Evolutionary conservation across 2,113 vertebrate genomes (phyloP), one percentile per base, ranked within the genome.

Genomic region (Myotis davidii): DNA sequence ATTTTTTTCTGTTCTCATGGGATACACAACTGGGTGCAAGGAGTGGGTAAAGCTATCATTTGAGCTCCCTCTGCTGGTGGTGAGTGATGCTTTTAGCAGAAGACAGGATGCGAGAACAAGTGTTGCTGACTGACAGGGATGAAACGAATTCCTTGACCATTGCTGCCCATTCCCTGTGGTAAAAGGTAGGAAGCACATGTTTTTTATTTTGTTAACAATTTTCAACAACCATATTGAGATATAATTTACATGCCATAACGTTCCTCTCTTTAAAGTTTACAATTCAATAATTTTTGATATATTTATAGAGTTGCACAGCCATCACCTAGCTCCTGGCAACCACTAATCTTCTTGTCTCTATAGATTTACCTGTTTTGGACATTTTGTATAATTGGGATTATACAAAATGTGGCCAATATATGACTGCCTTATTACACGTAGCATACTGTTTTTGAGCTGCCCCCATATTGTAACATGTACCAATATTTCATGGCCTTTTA

Each of bases 31-130:
- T 69, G 54, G 8, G 42, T 79, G 42, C 25, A 29, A 52, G 83
- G n/a, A 17, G 32, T n/a, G 73, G 32, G 61, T 82, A 96, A 98
- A 94, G 12, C 64, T 96, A 52, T 97, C 59, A 20, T 97, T 94
- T 97, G 96, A 94, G 98, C 98, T 94, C 98, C 98, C 98, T 97
- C 98, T 98, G 59, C 98, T 98, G 98, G 97, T 50, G 21, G 10
- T 92, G 65, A 96, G 7, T 3, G 64, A 14, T 39, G 84, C 56
- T 83, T 92, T 6, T 94, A 73, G 76, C 45, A 52, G 78, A 77
- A 76, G 34, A 27, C 34, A 4, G 0, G 1, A 21, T 21, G 29
- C 21, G 34, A 17, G 11, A 27, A 29, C 34, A 54, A 67, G 34
- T 21, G 3, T n/a, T 50, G 20, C 65, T 81, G 8, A 88, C 81